phyloP scores from a whole-genome alignment of 2,888 invertebrate species.

The Galeruca laticollis region DNA sequence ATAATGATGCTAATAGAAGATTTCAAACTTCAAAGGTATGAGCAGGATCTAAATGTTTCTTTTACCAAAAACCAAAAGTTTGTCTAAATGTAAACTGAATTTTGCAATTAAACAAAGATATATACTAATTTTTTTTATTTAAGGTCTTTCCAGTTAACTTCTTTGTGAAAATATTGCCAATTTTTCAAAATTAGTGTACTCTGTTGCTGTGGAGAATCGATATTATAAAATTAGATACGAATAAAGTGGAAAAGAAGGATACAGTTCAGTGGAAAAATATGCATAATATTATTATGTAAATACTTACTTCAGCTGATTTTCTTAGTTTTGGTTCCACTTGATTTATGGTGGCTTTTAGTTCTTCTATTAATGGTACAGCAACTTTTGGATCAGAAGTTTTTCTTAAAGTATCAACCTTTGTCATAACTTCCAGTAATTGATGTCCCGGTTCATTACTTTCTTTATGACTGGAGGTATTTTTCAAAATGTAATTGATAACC shows the following conservation, averaged over 20 bases:
- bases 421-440: constrained; percentile 67
- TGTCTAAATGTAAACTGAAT: too few species aligned
- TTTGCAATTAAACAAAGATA: too few species aligned
- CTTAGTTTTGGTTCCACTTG: constrained; percentile 78
- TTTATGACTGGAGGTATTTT: constrained; percentile 68
- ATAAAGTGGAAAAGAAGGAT: not conserved
- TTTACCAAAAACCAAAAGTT: too few species aligned
- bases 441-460: constrained; percentile 58
- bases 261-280: not conserved
- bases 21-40: too few species aligned
- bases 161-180: too few species aligned
- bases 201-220: not conserved
- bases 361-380: constrained; percentile 69
- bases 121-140: too few species aligned
- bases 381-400: constrained; percentile 65
- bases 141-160: too few species aligned
- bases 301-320: constrained; percentile 73
- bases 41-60: too few species aligned
- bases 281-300: not conserved
- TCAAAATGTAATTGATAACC: constrained; percentile 68
- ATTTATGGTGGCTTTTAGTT: constrained; percentile 72
- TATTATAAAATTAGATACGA: not conserved
- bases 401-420: constrained; percentile 68
- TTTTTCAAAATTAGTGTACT: too few species aligned
- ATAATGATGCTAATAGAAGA: too few species aligned